phyloP scores from a whole-genome alignment of 2,113 vertebrate genomes.

The Poecile atricapillus region DNA sequence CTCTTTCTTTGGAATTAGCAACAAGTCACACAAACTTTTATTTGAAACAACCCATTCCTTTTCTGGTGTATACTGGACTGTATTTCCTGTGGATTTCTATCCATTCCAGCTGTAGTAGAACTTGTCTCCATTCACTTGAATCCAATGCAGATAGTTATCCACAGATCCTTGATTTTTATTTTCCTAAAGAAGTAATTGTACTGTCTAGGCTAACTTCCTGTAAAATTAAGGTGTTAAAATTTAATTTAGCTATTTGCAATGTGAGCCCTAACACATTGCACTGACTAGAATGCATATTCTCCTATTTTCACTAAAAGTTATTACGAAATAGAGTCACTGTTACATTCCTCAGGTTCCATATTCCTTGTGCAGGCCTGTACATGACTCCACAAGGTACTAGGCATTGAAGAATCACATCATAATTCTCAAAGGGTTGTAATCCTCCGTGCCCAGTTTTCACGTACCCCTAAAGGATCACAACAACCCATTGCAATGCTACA shows the following conservation, averaged over 20 bases:
- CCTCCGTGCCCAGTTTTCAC: neutral
- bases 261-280: neutral
- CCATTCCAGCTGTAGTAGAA: constrained; percentile 15
- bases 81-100: constrained; percentile 25
- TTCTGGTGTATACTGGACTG: constrained; percentile 11
- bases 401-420: neutral
- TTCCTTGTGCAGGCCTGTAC: neutral
- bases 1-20: neutral
- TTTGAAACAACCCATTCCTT: constrained; percentile 56
- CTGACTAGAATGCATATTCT: neutral
- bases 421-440: neutral
- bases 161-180: neutral
- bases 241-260: neutral
- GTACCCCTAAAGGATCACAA: neutral
- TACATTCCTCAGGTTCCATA: neutral
- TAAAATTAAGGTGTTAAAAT: neutral
- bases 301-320: neutral
- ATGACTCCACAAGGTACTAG: neutral
- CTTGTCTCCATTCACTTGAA: neutral
- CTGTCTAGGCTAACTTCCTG: neutral
- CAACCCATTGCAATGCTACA: fast-evolving
- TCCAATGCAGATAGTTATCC: neutral
- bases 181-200: neutral
- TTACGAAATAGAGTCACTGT: neutral
- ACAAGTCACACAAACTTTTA: constrained; percentile 49